These are phyloP conservation scores for Tonatia bakeri DNA, from an alignment of 2,113 vertebrate genomes.

Conservation along the genomic window DNA sequence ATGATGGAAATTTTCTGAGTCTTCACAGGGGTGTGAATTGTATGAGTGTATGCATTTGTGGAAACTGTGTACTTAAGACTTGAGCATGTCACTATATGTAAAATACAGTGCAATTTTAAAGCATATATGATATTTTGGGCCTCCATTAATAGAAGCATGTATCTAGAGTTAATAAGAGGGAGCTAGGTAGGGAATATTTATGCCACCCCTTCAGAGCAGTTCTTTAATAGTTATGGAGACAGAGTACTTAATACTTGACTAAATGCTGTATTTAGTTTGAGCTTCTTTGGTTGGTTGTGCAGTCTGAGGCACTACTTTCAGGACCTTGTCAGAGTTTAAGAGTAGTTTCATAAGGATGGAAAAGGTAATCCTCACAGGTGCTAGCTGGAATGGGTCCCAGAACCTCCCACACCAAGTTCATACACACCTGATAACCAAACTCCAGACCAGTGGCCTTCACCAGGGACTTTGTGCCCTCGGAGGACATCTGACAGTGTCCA, in stretches of 20 bases:
- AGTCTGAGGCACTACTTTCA: background rate
- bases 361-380: background rate
- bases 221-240: background rate
- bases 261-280: background rate
- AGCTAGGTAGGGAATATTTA: background rate
- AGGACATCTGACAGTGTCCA: background rate
- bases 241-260: slow-evolving; percentile 6
- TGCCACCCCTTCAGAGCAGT: background rate
- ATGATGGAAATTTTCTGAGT: background rate
- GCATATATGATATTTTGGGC: background rate
- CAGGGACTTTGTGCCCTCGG: background rate
- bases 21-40: background rate
- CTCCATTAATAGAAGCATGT: background rate
- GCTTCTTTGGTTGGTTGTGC: background rate
- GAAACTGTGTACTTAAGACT: background rate
- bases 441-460: background rate
- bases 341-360: background rate
- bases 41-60: background rate
- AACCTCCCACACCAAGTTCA: background rate
- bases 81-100: background rate
- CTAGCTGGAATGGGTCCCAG: background rate
- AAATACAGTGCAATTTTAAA: background rate
- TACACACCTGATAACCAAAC: background rate
- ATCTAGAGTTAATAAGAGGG: background rate
- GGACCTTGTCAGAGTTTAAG: slow-evolving; percentile 4